A percentile compares a stretch with the other conserved stretches of the same genome.
These are phyloP conservation scores for Uromys caudimaculatus DNA, from an alignment of 2,797 vertebrate species.

Conservation along the genomic window DNA sequence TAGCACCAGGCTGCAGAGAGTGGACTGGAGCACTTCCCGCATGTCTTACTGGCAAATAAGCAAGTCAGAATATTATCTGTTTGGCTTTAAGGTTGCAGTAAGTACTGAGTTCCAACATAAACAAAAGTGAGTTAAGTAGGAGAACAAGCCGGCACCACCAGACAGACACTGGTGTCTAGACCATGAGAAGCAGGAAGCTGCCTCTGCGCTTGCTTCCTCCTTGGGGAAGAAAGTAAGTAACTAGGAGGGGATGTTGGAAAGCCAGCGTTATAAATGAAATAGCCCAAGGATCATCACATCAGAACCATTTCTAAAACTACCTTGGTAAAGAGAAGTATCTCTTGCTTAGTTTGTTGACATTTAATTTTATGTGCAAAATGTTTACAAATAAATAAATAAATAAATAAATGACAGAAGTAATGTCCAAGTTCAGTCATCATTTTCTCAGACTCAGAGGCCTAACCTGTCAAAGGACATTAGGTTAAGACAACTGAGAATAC, in stretches of 20 bases:
- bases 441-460: constrained; percentile 41
- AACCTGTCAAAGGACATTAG: not conserved
- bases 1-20: not conserved
- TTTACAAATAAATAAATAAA: not conserved
- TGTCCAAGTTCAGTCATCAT: not conserved
- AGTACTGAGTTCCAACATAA: constrained; percentile 39
- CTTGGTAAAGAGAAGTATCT: not conserved
- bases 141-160: not conserved
- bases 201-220: not conserved
- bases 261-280: not conserved
- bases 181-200: constrained; percentile 41
- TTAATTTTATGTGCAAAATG: not conserved
- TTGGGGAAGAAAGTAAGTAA: not conserved
- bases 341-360: constrained; percentile 12
- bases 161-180: not conserved
- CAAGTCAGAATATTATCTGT: constrained; percentile 53
- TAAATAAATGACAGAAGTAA: not conserved
- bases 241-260: constrained; percentile 20
- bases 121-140: constrained; percentile 33
- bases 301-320: not conserved
- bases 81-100: constrained; percentile 57
- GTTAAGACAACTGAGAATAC: not conserved
- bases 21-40: not conserved
- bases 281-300: not conserved
- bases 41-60: constrained; percentile 53